A percentile compares a stretch with the other conserved stretches of the same genome.
These are phyloP conservation scores for Lamellibrachia columna DNA, from an alignment of 2,888 invertebrate genomes.

Conservation along the genomic window DNA sequence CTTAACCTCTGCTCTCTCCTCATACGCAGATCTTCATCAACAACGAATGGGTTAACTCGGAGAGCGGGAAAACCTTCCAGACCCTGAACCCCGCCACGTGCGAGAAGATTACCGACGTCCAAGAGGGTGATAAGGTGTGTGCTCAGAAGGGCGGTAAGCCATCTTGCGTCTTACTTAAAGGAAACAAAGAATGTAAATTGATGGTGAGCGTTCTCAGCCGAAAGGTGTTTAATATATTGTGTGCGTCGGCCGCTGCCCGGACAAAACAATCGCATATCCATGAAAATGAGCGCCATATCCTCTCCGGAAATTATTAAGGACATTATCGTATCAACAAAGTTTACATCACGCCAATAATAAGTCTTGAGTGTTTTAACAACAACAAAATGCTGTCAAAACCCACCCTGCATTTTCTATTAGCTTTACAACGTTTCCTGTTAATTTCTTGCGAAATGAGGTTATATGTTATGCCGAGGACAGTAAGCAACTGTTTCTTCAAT, in stretches of 20 bases:
- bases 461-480: too few species aligned
- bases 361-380: too few species aligned
- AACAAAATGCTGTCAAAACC: too few species aligned
- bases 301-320: too few species aligned
- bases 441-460: background rate
- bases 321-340: too few species aligned
- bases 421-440: too few species aligned
- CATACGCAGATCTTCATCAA: conserved; percentile 82
- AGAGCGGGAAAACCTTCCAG: conserved; percentile 85
- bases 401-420: too few species aligned
- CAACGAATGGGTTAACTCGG: conserved; percentile 92
- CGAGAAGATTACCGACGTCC: conserved; percentile 57
- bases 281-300: too few species aligned
- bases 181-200: background rate
- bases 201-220: too few species aligned
- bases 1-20: background rate
- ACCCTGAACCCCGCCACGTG: conserved; percentile 83
- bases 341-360: too few species aligned
- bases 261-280: too few species aligned
- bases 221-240: conserved; percentile 54
- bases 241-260: conserved; percentile 22
- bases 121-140: conserved; percentile 61
- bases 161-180: conserved; percentile 64
- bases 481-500: too few species aligned
- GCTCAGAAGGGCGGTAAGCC: conserved; percentile 96